These are phyloP conservation scores for Typhlichthys subterraneus DNA, from an alignment of 2,797 vertebrate genomes.

Conservation along the genomic window DNA sequence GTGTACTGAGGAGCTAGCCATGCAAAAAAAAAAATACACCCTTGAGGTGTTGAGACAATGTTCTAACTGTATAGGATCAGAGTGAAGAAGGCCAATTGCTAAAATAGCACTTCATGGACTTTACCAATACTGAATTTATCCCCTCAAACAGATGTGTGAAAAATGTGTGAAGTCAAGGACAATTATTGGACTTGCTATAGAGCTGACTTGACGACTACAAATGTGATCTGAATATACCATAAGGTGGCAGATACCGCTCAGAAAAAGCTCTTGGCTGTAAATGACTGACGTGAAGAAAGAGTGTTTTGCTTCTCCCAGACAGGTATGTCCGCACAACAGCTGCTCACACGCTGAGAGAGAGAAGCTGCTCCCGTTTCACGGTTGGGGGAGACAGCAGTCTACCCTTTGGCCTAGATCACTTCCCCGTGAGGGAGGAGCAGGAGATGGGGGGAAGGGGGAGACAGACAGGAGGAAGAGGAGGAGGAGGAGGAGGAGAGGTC, in stretches of 20 bases:
- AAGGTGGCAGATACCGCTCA: too few relatives aligned
- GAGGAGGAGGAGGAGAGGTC: conserved; percentile 6
- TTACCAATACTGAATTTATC: too few relatives aligned
- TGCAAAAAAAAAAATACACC: conserved; percentile 7
- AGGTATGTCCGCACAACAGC: conserved; percentile 44
- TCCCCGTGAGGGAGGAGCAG: conserved; percentile 29
- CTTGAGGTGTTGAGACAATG: conserved; percentile 64
- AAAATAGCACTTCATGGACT: too few relatives aligned
- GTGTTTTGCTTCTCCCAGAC: too few relatives aligned
- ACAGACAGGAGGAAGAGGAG: not conserved
- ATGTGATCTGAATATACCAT: too few relatives aligned
- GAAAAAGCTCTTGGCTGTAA: too few relatives aligned
- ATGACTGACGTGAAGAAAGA: too few relatives aligned
- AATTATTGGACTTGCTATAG: too few relatives aligned
- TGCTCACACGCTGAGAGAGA: conserved; percentile 37
- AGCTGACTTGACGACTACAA: too few relatives aligned
- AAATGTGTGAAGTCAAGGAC: too few relatives aligned
- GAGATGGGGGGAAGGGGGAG: not conserved
- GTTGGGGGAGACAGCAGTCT: conserved; percentile 66
- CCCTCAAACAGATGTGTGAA: too few relatives aligned
- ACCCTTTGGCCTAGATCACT: conserved; percentile 77
- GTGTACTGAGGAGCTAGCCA: conserved; percentile 52
- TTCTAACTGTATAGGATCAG: conserved; percentile 34
- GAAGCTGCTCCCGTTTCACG: conserved; percentile 57
- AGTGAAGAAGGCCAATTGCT: too few relatives aligned